phyloP scores from a whole-genome alignment of 2,113 vertebrate genomes.

The Enhydra lutris region DNA sequence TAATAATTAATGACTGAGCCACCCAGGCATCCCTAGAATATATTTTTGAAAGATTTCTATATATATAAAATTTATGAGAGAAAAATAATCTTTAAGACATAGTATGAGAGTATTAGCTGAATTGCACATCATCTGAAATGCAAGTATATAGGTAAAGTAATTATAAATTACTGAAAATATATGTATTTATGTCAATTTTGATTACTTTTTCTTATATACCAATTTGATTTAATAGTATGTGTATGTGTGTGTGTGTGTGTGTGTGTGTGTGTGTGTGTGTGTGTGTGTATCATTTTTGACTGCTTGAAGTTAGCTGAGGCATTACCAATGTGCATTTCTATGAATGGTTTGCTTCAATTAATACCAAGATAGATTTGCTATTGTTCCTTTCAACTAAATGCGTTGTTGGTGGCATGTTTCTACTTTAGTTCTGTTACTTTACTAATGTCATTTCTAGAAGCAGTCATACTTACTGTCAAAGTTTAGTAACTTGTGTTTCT shows the following conservation, averaged over 20 bases:
- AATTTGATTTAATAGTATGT: not conserved
- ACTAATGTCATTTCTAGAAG: not conserved
- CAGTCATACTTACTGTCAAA: not conserved
- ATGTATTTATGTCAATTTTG: not conserved
- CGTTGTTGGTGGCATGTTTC: not conserved
- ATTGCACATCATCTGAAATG: not conserved
- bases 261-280: not conserved
- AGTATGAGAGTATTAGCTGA: not conserved
- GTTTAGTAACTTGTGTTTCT: not conserved
- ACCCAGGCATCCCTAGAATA: not conserved
- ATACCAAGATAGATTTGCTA: not conserved
- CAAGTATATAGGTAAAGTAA: not conserved
- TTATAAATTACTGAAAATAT: slow-evolving; percentile 1
- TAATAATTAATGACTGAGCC: not conserved
- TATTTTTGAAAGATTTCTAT: not conserved
- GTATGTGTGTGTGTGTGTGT: not conserved
- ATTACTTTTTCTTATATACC: not conserved
- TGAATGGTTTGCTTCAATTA: not conserved
- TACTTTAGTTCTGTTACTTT: not conserved
- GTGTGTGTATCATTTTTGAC: slow-evolving; percentile 1
- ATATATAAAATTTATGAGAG: not conserved
- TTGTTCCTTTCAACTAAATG: not conserved
- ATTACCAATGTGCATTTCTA: not conserved
- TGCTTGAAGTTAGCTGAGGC: not conserved
- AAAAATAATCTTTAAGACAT: not conserved